Evolutionary conservation across 2,113 vertebrate genomes (phyloP), one percentile per base, ranked within the genome.

Genomic region (Zingel zingel): DNA sequence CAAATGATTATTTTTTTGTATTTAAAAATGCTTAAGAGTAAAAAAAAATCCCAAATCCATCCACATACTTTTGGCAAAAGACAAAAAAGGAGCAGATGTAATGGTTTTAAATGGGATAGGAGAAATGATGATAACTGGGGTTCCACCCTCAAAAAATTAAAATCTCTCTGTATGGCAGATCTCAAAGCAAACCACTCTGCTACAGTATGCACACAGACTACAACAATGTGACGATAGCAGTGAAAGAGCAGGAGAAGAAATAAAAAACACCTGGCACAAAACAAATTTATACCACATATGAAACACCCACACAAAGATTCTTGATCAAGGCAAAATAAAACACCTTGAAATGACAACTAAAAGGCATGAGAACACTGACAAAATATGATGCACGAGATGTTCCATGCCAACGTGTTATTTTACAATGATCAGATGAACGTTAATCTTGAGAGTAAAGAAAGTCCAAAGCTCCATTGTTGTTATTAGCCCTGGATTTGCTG

Each of bases 381-480:
- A 62, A 79, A 79, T 61, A 74, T 23, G 63, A 86, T 56, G 81
- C 77, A 87, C 72, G 74, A 86, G 87, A 90, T 62, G 89, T 95
- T 95, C 94, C 94, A 95, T 95, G 95, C 95, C 94, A 94, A 95
- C 63, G 91, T 94, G 93, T 95, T 95, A 94, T 93, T 95, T 95
- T 93, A 94, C 93, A 93, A 83, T 81, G 84, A 84, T 72, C 75
- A 85, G 30, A 87, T 74, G 68, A 77, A 76, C 30, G 66, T 81
- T 73, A 18, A 81, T 76, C 62, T 78, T 76, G 51, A 16, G 50
- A 63, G 27, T 68, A 73, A 78, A 33, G n/a, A 50, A 73, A 66
- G 59, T 84, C 47, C 79, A 80, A 81, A 86, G 33, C 39, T 74
- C 57, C 43, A 13, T 48, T 36, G 33, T 3, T 74, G 2, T 66